Evolutionary conservation across 35 echinoderm and acorn worm species (phyloP).

Genomic region (Heliocidaris tuberculata): DNA sequence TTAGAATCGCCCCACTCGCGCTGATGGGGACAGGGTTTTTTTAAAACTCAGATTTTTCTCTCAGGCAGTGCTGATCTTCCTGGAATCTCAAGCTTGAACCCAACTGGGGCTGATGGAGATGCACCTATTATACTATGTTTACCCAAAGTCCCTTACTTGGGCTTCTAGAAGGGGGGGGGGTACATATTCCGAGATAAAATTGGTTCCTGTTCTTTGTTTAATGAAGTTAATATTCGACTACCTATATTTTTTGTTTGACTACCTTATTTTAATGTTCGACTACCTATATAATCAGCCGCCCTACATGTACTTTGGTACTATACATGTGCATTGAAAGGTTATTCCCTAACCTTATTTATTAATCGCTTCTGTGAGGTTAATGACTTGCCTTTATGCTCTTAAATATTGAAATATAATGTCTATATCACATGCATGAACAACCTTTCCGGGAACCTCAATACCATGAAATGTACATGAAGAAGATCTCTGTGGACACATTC

Average conservation of each 20-base stretch:
- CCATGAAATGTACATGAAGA: no score
- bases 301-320: not conserved
- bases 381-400: not conserved
- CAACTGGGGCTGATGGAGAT: no score
- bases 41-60: no score
- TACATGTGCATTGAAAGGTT: not conserved
- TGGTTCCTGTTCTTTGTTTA: not conserved
- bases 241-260: no score
- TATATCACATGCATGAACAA: not conserved
- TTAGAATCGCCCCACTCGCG: no score
- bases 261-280: no score
- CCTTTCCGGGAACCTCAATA: not conserved
- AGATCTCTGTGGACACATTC: no score
- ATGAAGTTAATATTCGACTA: not conserved
- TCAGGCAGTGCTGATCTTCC: no score
- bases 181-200: not conserved
- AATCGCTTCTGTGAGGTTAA: not conserved
- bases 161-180: no score
- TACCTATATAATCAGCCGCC: not conserved
- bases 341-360: not conserved
- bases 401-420: not conserved
- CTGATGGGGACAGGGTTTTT: no score
- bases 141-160: not conserved
- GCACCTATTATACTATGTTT: not conserved
- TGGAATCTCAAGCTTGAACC: no score